Conservation (phyloP, 2,113 vertebrate genomes). For the Prietella phreatophila region DNA sequence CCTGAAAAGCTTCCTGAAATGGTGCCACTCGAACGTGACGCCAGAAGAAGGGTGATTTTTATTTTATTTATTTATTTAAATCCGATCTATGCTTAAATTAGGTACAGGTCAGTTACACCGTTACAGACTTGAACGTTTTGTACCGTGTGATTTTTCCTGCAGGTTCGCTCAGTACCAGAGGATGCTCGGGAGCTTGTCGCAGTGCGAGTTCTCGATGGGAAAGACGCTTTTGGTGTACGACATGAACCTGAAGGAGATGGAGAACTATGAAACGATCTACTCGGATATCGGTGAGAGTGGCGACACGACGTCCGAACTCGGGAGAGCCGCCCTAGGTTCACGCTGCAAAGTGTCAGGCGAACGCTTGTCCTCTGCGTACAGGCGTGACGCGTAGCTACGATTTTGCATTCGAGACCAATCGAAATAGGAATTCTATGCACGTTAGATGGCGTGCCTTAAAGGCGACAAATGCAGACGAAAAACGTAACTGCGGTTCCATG, state of each 20-base stretch:
- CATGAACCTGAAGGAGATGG: constrained; percentile 98
- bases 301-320: background rate
- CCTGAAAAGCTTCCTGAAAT: constrained; percentile 95
- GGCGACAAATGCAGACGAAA: too few relatives aligned
- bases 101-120: too few relatives aligned
- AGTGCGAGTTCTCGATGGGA: constrained; percentile 98
- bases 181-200: constrained; percentile 89
- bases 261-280: constrained; percentile 97
- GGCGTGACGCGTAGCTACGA: too few relatives aligned
- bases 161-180: constrained; percentile 94
- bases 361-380: background rate
- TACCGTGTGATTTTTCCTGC: constrained; percentile 5
- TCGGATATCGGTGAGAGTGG: constrained; percentile 83
- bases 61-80: background rate
- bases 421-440: background rate
- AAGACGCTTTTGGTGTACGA: constrained; percentile 96
- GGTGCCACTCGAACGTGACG: constrained; percentile 85
- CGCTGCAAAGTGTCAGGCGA: background rate
- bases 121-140: background rate
- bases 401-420: background rate
- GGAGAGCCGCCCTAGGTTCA: too few relatives aligned
- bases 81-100: background rate
- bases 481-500: too few relatives aligned
- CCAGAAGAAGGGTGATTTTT: constrained; percentile 85
- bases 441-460: background rate